Evolutionary conservation across 2,797 vertebrate genomes (phyloP).

Genomic region (Dromococcyx pavoninus): DNA sequence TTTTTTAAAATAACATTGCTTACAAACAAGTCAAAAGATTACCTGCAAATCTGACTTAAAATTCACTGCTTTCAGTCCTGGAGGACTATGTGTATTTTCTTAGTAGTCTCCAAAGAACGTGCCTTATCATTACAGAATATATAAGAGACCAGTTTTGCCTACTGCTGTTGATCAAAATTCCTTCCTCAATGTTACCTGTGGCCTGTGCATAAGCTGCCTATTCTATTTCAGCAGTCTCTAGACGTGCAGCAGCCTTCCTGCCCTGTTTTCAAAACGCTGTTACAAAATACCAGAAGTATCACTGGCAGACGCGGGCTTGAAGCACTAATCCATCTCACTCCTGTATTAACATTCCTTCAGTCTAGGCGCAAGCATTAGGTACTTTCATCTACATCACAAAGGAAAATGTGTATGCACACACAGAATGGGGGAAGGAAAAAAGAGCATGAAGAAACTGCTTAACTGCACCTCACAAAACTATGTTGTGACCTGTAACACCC

Average conservation of each 20-base stretch:
- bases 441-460: neutral
- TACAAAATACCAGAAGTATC: neutral
- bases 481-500: neutral
- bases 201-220: neutral
- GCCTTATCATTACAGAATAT: neutral
- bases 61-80: neutral
- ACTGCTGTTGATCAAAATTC: neutral
- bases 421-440: neutral
- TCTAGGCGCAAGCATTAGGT: rapidly evolving
- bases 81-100: neutral
- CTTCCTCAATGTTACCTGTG: no score
- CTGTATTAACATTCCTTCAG: neutral
- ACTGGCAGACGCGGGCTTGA: neutral
- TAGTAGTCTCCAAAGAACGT: neutral
- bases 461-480: neutral
- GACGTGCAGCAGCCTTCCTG: neutral
- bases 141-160: neutral
- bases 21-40: neutral
- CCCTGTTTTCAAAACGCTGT: neutral
- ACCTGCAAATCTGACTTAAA: neutral
- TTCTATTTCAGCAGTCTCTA: neutral
- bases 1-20: neutral
- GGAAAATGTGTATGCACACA: rapidly evolving
- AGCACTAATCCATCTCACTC: neutral
- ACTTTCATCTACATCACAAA: neutral